These are phyloP conservation scores for Pseudorectes ferrugineus DNA, from an alignment of 2,113 vertebrate genomes.

Conservation along the genomic window DNA sequence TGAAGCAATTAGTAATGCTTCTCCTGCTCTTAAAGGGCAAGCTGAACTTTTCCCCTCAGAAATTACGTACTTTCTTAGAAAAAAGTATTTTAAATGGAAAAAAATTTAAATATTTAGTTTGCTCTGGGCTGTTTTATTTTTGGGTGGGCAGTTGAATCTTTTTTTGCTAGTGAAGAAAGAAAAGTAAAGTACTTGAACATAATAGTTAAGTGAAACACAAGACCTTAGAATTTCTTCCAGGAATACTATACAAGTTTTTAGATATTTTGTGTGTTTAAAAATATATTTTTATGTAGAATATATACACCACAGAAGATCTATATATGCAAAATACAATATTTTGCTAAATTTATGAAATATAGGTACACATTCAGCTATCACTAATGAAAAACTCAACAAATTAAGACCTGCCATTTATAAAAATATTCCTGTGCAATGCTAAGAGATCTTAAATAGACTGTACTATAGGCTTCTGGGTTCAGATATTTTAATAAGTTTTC, in stretches of 20 bases:
- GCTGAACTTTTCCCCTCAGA: neutral
- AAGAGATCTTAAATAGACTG: neutral
- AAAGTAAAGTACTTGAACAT: neutral
- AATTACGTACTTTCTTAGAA: rapidly evolving
- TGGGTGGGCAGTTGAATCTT: neutral
- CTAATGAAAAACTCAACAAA: neutral
- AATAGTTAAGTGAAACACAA: neutral
- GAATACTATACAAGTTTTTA: neutral
- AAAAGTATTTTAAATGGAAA: neutral
- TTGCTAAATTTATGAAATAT: neutral
- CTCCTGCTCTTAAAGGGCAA: neutral
- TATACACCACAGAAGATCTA: neutral
- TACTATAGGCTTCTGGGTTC: neutral
- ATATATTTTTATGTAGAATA: neutral
- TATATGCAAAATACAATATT: neutral
- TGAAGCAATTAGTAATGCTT: neutral
- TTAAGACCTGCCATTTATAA: neutral
- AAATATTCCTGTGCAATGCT: neutral
- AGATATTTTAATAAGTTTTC: neutral
- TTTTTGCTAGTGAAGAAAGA: neutral
- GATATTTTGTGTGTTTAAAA: neutral
- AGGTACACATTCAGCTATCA: neutral
- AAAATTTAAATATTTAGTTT: neutral
- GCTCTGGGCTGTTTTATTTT: neutral
- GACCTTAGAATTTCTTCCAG: neutral